Base-by-base conservation (phyloP, 1,140 invertebrate species). In the Episyrphus balteatus region DNA sequence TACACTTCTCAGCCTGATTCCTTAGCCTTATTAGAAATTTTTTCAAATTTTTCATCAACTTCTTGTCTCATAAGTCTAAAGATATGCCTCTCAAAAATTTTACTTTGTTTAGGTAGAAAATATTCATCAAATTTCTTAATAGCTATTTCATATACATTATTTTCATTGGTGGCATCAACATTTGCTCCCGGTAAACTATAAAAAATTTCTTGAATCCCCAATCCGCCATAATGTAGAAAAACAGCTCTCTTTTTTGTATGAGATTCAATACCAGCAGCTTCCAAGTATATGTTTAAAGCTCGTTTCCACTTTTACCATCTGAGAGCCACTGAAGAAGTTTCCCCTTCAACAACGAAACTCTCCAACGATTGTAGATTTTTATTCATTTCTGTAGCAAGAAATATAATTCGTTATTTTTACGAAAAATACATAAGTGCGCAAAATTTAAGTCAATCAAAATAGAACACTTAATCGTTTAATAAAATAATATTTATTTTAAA, bases 221-320 rank as follows among this genome's bases (percentile, higher is more conserved):
- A 10, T 21, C 60, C 60, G 12, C 57, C 57, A 37, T 51, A 49
- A 49, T 58, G 55, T 39, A 62, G 46, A 8, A 63, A 34, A 37
- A 15, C 47, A 1, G 62, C 57, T 47, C 52, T 51, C 50, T 57
- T 62, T 42, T 62, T 61, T 38, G 13, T 15, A 17, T 41, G 18
- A 39, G 2, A 51, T 17, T 17, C 47, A 10, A 66, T 54, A n/a
- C 44, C 44, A 5, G 58, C 37, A 8, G 61, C 61, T 17, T 48
- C 31, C 17, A 62, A 21, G 26, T 57, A 64, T 33, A 62, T 62
- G 18, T 55, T 6, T 17, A 61, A 43, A n/a, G 46, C 43, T 17
- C 58, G 42, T 48, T 57, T 60, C 59, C 57, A 63, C 50, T 55
- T 52, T 44, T 59, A 49, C 58, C 58, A 61, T 6, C 57, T 52